Evolutionary conservation across 53 echinoderm and acorn worm genomes (phyloP).

Genomic region (Patiria pectinifera): DNA sequence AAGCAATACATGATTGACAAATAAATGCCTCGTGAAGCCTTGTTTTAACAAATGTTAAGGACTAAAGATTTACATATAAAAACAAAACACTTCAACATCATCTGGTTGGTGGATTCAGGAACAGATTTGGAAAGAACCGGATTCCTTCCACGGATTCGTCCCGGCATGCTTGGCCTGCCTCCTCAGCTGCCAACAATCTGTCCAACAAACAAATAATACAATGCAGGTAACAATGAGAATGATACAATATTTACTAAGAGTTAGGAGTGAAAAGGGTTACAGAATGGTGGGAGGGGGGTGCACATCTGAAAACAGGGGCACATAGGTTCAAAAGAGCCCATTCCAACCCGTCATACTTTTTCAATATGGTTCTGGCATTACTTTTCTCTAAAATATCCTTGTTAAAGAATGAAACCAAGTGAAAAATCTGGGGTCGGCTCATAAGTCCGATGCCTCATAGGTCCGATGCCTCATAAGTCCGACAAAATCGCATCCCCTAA

Average conservation of each 20-base stretch:
- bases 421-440: too few species aligned
- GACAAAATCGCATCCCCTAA: too few species aligned
- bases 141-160: slow-evolving; percentile 97
- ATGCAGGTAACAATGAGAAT: neutral
- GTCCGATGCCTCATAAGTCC: too few species aligned
- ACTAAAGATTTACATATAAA: neutral
- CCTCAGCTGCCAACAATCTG: slow-evolving; percentile 93
- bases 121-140: slow-evolving; percentile 91
- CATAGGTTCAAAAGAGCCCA: too few species aligned
- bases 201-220: neutral
- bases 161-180: slow-evolving; percentile 88
- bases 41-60: neutral
- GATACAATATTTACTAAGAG: neutral
- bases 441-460: too few species aligned
- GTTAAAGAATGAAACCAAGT: too few species aligned
- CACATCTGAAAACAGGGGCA: too few species aligned
- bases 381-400: too few species aligned
- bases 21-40: neutral
- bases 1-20: too few species aligned
- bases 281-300: too few species aligned
- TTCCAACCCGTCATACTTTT: too few species aligned
- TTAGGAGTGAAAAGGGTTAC: neutral
- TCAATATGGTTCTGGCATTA: too few species aligned
- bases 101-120: slow-evolving; percentile 78
- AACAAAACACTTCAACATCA: slow-evolving; percentile 32